phyloP scores from a whole-genome alignment of 2,113 vertebrate species.

The Emberiza fucata region DNA sequence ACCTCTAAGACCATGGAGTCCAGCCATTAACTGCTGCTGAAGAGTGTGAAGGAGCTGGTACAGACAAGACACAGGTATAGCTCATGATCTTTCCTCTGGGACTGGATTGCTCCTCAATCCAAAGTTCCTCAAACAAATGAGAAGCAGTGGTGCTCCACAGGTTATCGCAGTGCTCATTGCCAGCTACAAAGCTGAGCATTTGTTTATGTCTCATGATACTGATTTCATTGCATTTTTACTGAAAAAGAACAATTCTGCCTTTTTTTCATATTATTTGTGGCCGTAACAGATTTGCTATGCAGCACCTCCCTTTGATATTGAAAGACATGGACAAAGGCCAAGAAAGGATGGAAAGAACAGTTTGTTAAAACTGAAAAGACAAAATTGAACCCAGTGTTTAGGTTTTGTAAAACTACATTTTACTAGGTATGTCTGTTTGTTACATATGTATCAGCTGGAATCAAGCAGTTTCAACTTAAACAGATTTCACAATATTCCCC shows the following conservation, averaged over 20 bases:
- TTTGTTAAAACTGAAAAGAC: not conserved
- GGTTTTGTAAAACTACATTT: not conserved
- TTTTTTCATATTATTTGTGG: not conserved
- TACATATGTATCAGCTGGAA: not conserved
- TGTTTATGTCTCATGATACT: not conserved
- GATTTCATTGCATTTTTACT: not conserved
- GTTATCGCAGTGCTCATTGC: not conserved
- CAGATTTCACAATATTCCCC: not conserved
- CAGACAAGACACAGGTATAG: not conserved
- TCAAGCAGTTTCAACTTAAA: not conserved
- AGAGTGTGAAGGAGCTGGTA: not conserved
- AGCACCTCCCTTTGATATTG: not conserved
- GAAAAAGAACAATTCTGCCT: not conserved
- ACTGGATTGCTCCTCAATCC: not conserved
- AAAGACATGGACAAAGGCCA: not conserved
- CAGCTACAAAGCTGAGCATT: not conserved
- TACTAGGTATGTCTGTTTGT: not conserved
- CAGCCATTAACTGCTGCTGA: not conserved
- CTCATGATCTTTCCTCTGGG: not conserved
- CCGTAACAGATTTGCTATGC: not conserved
- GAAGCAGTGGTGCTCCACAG: not conserved
- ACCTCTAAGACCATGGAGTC: not conserved
- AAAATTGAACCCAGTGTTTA: not conserved
- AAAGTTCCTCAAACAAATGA: not conserved
- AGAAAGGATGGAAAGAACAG: not conserved